Evolutionary conservation across 2,888 invertebrate genomes (phyloP).

Genomic region (Plebejus argus): DNA sequence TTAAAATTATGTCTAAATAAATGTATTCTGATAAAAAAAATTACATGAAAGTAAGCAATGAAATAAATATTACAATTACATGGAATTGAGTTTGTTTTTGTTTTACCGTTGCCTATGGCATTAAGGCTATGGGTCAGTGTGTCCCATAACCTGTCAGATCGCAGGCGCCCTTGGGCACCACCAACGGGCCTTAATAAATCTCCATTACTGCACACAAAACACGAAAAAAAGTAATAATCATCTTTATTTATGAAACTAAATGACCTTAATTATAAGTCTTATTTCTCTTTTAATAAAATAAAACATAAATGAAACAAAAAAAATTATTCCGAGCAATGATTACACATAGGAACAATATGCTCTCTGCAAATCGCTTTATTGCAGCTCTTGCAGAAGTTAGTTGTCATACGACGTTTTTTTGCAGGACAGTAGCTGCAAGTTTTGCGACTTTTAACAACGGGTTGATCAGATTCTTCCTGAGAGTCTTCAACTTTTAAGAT

Average conservation of each 20-base stretch:
- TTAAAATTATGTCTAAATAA: too few species aligned
- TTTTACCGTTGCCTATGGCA: too few species aligned
- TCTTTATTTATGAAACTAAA: neutral
- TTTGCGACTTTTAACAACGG: constrained; percentile 38
- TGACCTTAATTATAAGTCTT: neutral
- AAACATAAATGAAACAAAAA: neutral
- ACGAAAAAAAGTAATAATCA: neutral
- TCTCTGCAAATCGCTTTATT: constrained; percentile 39
- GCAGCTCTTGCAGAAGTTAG: constrained; percentile 36
- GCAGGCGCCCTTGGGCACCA: too few species aligned
- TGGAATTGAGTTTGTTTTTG: too few species aligned
- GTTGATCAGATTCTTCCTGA: constrained; percentile 38
- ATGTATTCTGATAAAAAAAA: too few species aligned
- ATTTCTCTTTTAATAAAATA: neutral
- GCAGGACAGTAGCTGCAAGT: constrained; percentile 38
- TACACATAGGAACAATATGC: constrained; percentile 37
- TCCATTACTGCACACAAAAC: neutral
- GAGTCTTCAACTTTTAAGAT: constrained; percentile 36
- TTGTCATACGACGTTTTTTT: constrained; percentile 40
- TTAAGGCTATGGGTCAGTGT: too few species aligned
- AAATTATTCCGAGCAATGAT: constrained; percentile 27
- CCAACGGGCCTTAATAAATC: too few species aligned
- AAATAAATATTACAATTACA: too few species aligned
- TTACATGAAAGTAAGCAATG: too few species aligned
- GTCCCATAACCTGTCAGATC: too few species aligned